Evolutionary conservation across 1,140 invertebrate species (phyloP), one percentile per base, ranked within the genome.

Genomic region (Adoxophyes honmai): DNA sequence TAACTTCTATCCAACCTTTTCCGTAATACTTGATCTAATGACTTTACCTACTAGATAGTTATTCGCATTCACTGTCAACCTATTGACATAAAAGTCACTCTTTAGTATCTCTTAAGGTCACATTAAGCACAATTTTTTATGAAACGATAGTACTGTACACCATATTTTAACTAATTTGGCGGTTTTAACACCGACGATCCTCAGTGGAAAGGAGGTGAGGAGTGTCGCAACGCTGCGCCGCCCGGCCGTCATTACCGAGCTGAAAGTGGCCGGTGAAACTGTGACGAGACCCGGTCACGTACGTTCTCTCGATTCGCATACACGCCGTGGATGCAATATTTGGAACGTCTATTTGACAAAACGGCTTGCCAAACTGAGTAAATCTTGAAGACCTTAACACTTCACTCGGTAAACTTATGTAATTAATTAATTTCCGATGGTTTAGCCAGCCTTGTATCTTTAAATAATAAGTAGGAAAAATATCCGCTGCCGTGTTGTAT

Each of bases 401-500:
- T 28, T 28, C 6, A 28, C 21, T 28, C 6, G 21, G 21, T 28
- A 28, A 28, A 28, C 21, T 28, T 28, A 28, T 28, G 21, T 28
- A 28, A 28, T 28, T 28, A 28, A 28, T 3, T 28, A 3, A 28
- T 28, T 28, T 28, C 39, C 21, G 21, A n/a, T 33, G 21, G 42
- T 48, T 21, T 48, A 7, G 18, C 11, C 28, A 21, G 18, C 42
- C 11, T 52, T 16, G 34, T 16, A 35, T 52, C 13, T 52, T 35
- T 18, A 10, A 48, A 21, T 48, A 9, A 48, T 48, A 28, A 62
- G 54, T 59, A 64, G 64, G 64, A 68, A 68, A 68, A 59, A 62
- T 67, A 66, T 64, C 57, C 54, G 58, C 68, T 60, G 59, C 64
- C 60, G 60, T 77, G 70, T 75, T 73, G 55, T 68, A 66, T 61